phyloP scores from a whole-genome alignment of 2,888 invertebrate genomes.

The Balanococcus diminutus region DNA sequence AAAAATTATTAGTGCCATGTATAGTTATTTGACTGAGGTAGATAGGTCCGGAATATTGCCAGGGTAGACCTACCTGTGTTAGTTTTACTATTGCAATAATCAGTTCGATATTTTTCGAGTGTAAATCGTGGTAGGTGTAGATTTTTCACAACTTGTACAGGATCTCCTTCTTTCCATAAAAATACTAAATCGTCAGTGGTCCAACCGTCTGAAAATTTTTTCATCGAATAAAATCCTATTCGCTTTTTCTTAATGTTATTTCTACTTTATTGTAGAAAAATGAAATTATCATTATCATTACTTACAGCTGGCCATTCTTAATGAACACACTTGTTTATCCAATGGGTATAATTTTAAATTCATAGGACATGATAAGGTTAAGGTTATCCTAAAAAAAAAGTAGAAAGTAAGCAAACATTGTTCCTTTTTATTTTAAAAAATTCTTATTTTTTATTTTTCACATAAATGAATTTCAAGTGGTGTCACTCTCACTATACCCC shows the following conservation, averaged over 20 bases:
- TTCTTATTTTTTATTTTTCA: too few species aligned
- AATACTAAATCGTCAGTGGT: slow-evolving; percentile 95
- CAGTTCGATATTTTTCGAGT: slow-evolving; percentile 90
- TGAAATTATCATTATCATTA: slow-evolving; percentile 63
- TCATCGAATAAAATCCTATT: slow-evolving; percentile 15
- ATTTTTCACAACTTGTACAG: slow-evolving; percentile 93
- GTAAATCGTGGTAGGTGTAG: slow-evolving; percentile 93
- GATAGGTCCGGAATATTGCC: neutral
- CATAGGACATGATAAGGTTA: slow-evolving; percentile 97
- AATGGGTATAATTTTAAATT: slow-evolving; percentile 94
- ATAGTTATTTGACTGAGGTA: neutral
- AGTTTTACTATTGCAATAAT: slow-evolving; percentile 95
- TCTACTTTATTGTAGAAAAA: neutral
- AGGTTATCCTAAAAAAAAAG: slow-evolving; percentile 76
- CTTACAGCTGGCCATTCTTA: slow-evolving; percentile 97
- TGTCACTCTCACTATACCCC: too few species aligned
- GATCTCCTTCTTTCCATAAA: slow-evolving; percentile 94
- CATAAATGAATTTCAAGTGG: too few species aligned
- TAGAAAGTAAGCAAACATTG: too few species aligned
- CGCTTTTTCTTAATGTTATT: neutral
- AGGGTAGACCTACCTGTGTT: slow-evolving; percentile 77
- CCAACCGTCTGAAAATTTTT: slow-evolving; percentile 86
- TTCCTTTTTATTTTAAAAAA: too few species aligned
- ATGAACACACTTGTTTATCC: slow-evolving; percentile 92
- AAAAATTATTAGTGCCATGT: neutral